Evolutionary conservation across 2,797 vertebrate species (phyloP), one percentile per base, ranked within the genome.

Genomic region (Sebastes miniatus): DNA sequence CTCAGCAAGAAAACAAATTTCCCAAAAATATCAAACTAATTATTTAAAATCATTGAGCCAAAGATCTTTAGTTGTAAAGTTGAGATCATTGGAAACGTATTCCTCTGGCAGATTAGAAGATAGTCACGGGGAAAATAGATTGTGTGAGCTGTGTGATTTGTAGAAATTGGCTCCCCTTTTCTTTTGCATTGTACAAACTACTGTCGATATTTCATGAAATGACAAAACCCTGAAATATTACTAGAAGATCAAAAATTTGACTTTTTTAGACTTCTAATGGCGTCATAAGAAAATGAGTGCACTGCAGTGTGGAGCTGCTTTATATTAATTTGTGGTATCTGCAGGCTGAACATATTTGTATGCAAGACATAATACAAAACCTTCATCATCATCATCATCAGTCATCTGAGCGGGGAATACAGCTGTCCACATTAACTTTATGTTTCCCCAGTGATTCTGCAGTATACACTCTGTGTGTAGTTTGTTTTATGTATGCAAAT

Each of bases 351-450:
- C 16, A 22, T 69, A 61, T 86, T 80, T 79, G 27, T 77, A 84
- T 70, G 56, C 52, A 18, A 67, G 74, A 34, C 74, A 56, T 61
- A 73, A 20, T n/a, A 58, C 57, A 67, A 81, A 83, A 74, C 78
- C 63, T 22, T 65, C 63, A 6, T 43, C 62, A 61, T 73, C 75
- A 61, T 76, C 77, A 65, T 79, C 39, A 79, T 84, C 62, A 69
- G 25, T 81, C 79, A 80, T 71, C 11, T 56, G 52, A 70, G 24
- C 7, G 58, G 47, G 31, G 62, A 25, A 39, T 58, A 27, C 61
- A 11, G 24, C 73, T 50, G 75, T 79, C 77, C 20, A n/a, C 64
- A 58, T 39, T 13, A 80, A 47, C 29, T 83, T 83, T 65, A 72
- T 64, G 72, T 64, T 73, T 58, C 83, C 82, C 67, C 16, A 1